Base-by-base conservation (phyloP, 2,888 invertebrate genomes). In the Lysandra bellargus region DNA sequence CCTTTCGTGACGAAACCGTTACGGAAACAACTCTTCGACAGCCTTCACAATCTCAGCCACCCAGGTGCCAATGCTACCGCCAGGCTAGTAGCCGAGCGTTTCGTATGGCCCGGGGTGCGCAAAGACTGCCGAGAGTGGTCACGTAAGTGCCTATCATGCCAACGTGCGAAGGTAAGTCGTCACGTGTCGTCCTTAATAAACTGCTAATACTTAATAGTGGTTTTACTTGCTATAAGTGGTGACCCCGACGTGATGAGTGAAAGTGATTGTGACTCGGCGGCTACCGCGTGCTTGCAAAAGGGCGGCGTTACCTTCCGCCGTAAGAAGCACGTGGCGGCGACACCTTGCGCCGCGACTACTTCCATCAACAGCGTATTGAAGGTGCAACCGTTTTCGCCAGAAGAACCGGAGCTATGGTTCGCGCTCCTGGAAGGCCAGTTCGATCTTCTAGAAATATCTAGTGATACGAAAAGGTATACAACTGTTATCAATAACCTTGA, bases 151-250 rank as follows among this genome's bases (percentile, higher is more conserved):
- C 17, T 17, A 14, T 14, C 80, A 1, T 91, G 90, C 74, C 91
- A 91, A 78, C 81, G 82, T 4, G 74, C 82, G 0, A 91, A 91
- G 78, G 80, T 90, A 0, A 69, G 80, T 0, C 81, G 88, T 9
- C 90, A 87, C 83, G 81, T 33, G 78, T 33, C 73, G 9, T n/a
- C 79, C 60, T 23, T 23, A 23, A 23, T 23, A 23, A 23, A 23
- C 23, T 23, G 23, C 23, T 23, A 23, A 23, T 0, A 23, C 23
- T 23, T 23, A 23, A 23, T 23, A 23, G 23, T 23, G 23, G 23
- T 23, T 23, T 23, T 23, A 23, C 23, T 23, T 23, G 23, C 23
- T 23, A 23, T 23, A 23, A 23, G 23, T 23, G 23, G 23, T 23
- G 23, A 23, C 23, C 23, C 23, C 23, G 23, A 0, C 23, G 23